Base-by-base conservation (phyloP, 2,888 invertebrate species). In the Scaptomyza cyrtandrae region DNA sequence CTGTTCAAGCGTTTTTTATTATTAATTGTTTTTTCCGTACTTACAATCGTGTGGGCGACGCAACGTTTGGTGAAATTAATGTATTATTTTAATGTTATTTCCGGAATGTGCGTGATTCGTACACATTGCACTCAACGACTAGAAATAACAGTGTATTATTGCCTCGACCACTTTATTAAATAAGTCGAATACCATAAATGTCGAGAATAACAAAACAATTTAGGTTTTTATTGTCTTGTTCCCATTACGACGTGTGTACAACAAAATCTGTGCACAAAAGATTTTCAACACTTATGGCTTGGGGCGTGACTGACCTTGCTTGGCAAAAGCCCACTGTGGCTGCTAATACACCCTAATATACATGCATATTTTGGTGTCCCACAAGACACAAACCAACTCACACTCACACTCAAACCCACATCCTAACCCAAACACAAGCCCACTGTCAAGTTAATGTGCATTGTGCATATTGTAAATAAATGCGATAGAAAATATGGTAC, bases 11-110 rank as follows among this genome's bases (percentile, higher is more conserved):
- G 53, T 44, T 54, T 52, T 46, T 35, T 44, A 57, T 69, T 75
- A 68, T 64, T 64, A 69, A 69, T 74, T 67, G 54, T 67, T 54
- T 58, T 82, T 73, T 71, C 49, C 61, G 62, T 70, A 65, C 61
- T 60, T 55, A 62, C 35, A 66, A 68, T 58, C 67, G 59, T 73
- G 35, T 57, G 64, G 75, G 78, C 86, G 74, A 64, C 68, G 69
- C 78, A 79, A 69, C 88, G 85, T 86, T 88, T 78, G 87, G 52
- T 71, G 46, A 81, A 86, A 71, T 75, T 85, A 86, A 86, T 84
- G 85, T 88, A 81, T 86, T 86, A 81, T 87, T 85, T 85, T 87
- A 85, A 85, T 82, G 68, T 80, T 74, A 76, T 67, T 71, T 85
- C 84, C 84, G 85, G 71, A 55, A 67, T 63, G 65, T 88, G 88